These are phyloP conservation scores for Drosophila sturtevanti DNA, from an alignment of 1,140 invertebrate genomes.

Conservation along the genomic window DNA sequence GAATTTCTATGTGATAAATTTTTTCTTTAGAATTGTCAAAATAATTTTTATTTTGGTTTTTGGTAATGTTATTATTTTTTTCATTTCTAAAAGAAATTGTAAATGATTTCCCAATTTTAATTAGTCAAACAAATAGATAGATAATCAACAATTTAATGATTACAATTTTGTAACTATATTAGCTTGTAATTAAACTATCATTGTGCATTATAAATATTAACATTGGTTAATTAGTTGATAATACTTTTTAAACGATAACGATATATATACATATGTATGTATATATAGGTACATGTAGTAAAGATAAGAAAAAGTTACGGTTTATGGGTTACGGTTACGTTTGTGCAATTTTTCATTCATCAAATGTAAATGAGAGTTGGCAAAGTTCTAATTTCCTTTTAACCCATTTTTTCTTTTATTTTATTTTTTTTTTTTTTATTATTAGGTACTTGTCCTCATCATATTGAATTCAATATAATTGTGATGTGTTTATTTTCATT, in stretches of 20 bases:
- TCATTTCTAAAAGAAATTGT: no score
- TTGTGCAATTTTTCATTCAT: not conserved
- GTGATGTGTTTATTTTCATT: constrained; percentile 47
- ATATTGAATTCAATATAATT: constrained; percentile 17
- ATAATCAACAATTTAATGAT: not conserved
- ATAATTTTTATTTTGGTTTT: no score
- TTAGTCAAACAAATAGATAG: not conserved
- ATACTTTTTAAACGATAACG: not conserved
- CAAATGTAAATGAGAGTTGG: not conserved
- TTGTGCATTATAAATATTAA: constrained; percentile 13
- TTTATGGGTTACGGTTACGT: constrained; percentile 6
- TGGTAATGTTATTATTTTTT: no score
- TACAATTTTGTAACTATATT: constrained; percentile 3
- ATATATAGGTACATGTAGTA: not conserved
- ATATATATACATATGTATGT: no score
- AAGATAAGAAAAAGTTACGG: not conserved
- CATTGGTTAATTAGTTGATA: constrained; percentile 2
- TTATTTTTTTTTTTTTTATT: not conserved
- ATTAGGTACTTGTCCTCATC: no score
- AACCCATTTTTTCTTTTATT: no score
- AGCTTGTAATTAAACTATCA: constrained; percentile 5
- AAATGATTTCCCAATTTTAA: not conserved
- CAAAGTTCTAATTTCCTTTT: no score
- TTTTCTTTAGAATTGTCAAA: no score
- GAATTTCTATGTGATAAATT: no score